Base-by-base conservation (phyloP, 2,888 invertebrate genomes). In the Eulithis prunata region DNA sequence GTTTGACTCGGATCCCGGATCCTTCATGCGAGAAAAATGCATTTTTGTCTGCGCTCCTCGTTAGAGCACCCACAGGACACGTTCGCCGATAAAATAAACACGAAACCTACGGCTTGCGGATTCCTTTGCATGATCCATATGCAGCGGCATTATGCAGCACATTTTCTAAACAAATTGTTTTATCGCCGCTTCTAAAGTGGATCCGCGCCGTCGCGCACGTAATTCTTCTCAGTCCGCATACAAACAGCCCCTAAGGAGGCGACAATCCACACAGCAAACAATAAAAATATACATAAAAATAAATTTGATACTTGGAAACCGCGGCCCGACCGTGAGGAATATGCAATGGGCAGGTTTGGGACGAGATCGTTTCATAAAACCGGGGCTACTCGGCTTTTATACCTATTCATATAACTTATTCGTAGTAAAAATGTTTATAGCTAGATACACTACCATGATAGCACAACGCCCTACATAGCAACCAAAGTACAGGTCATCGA, bases 221-320 rank as follows among this genome's bases (percentile, higher is more conserved):
- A 89, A 90, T 87, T 87, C 87, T 87, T 88, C 88, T 84, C 88
- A 82, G 87, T 84, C 88, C 86, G 91, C 90, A 90, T 90, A 90
- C 89, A 91, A 90, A 90, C 89, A 87, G 88, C 86, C 87, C 85
- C 87, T 87, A 88, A 90, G 88, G 87, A 90, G 88, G 87, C 87
- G 89, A 89, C 89, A 90, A 90, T 91, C 88, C 88, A 84, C 84
- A 85, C 86, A 85, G 85, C 89, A 88, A 89, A 89, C 90, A 90
- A 90, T 90, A 91, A 91, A 90, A 89, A 87, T 89, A 88, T 88
- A 89, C 87, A 89, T 91, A 90, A 90, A 90, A 90, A 89, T 91
- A 90, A 88, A 91, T 90, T 89, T 89, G 89, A 87, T 89, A 87
- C 87, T 87, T 83, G 77, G 80, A 76, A 82, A 81, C 80, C 80